Evolutionary conservation across 1,140 invertebrate species (phyloP).

Genomic region (Patella vulgata): DNA sequence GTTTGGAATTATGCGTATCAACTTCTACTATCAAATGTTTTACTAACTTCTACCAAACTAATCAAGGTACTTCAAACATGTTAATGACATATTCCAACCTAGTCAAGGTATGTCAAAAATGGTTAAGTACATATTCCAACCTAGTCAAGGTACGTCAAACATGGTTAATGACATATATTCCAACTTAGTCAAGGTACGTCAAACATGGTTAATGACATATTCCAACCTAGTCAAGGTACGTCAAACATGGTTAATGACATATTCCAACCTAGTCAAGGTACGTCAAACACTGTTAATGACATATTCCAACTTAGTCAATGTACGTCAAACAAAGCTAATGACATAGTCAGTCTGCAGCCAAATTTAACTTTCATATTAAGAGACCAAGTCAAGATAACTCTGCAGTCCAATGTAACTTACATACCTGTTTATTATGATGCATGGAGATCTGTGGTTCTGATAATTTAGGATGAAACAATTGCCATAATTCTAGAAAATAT

Average conservation of each 20-base stretch:
- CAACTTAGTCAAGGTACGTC: neutral
- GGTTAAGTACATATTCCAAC: neutral
- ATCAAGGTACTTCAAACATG: neutral
- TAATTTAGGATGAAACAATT: constrained; percentile 91
- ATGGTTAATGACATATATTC: no score
- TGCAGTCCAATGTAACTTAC: no score
- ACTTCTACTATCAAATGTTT: no score
- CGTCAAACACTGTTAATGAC: no score
- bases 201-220: neutral
- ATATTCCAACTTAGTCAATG: no score
- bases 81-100: neutral
- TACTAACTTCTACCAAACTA: no score
- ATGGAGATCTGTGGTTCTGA: constrained; percentile 94
- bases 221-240: neutral
- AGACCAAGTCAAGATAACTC: no score
- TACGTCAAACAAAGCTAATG: neutral
- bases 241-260: neutral
- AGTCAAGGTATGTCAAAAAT: neutral
- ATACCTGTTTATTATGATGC: constrained; percentile 87
- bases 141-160: no score
- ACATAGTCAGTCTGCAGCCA: neutral
- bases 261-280: no score
- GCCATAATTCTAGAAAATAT: constrained; percentile 91
- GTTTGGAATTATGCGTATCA: no score
- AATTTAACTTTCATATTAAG: neutral